phyloP scores from a whole-genome alignment of 2,888 invertebrate species.

The Cheilosia impressa region DNA sequence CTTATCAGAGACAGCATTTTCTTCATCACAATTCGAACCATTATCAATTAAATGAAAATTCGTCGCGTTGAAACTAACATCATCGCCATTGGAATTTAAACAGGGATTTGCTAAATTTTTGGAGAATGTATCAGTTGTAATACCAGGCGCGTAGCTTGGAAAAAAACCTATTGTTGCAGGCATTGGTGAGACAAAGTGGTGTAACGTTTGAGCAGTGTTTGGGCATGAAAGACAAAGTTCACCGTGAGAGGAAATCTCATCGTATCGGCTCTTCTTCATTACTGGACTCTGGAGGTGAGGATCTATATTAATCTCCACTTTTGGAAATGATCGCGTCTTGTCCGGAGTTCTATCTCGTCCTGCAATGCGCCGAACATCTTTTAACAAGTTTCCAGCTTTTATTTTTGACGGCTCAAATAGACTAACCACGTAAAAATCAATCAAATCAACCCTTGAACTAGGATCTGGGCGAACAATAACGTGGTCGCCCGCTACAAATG shows the following conservation, averaged over 20 bases:
- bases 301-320: conserved; percentile 58
- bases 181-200: conserved; percentile 67
- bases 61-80: background rate
- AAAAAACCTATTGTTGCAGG: conserved; percentile 74
- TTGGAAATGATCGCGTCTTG: conserved; percentile 18
- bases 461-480: conserved; percentile 61
- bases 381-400: conserved; percentile 85
- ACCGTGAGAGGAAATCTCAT: background rate
- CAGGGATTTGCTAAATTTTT: background rate
- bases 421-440: conserved; percentile 84
- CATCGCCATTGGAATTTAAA: no score
- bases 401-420: conserved; percentile 83
- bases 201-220: background rate
- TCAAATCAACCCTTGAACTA: conserved; percentile 55
- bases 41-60: background rate
- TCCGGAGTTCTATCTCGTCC: conserved; percentile 86
- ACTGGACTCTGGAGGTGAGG: conserved; percentile 34
- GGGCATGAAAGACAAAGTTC: background rate
- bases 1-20: no score
- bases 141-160: background rate
- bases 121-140: background rate
- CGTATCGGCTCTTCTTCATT: conserved; percentile 57
- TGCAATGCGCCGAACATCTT: conserved; percentile 86
- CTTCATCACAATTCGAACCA: background rate
- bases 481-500: conserved; percentile 7